Evolutionary conservation across 2,888 invertebrate genomes (phyloP), one percentile per base, ranked within the genome.

Genomic region (Leptinotarsa rubiginosa): DNA sequence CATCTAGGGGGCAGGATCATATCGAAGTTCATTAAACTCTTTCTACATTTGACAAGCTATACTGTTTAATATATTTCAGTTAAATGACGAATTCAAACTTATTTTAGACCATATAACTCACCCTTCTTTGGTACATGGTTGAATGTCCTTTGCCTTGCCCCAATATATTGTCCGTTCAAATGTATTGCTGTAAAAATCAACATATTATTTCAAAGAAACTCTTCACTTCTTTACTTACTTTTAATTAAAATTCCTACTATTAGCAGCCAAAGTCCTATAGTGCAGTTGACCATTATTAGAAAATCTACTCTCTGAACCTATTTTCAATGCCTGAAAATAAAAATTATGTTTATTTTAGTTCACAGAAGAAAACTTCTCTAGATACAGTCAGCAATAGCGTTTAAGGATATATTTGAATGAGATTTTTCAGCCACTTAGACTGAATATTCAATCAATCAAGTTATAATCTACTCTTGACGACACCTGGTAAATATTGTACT

Each of bases 111-210:
- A 16, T 31, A 31, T 7, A 64, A 77, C 81, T 78, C 82, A 86
- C 86, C 86, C 85, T 85, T 85, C 59, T 81, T 78, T 15, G 85
- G 84, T 16, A 41, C 31, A 75, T 79, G 78, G 56, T 82, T 83
- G 69, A 83, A 84, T 73, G 82, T 77, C 74, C 85, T 73, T 65
- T 84, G 84, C 74, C 83, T 79, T 20, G 79, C 78, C 77, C 84
- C 81, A 73, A 81, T 75, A 68, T 77, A 83, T 69, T 83, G 82
- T 13, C 78, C 78, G 67, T 72, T 73, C 71, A 73, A 68, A 56
- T 70, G 73, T 77, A 74, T 47, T 72, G 54, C 78, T 78, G 4
- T 73, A 75, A 68, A 65, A 31, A n/a, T 31, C 15, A 31, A 25
- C 41, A 13, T 41, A 25, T 47, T 22, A 22, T 56, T 22, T 5